Evolutionary conservation across 2,113 vertebrate genomes (phyloP).

Genomic region (Archocentrus centrarchus): DNA sequence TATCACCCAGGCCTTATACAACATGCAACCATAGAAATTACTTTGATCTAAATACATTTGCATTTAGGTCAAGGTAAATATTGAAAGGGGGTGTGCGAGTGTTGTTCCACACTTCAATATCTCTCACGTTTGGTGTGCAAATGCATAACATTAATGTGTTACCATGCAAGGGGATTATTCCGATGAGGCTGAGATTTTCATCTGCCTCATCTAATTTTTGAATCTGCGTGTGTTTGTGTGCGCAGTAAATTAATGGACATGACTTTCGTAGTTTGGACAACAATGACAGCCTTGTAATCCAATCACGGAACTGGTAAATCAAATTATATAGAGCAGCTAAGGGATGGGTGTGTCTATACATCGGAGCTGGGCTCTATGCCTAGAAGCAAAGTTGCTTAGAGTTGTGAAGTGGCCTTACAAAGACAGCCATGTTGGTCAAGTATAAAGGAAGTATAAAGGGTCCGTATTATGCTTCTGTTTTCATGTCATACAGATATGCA

Average conservation of each 20-base stretch:
- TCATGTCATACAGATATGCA: not conserved
- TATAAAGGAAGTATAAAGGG: not conserved
- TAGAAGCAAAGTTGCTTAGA: constrained; percentile 30
- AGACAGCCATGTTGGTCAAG: constrained; percentile 24
- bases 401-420: not conserved
- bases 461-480: not conserved
- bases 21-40: not conserved
- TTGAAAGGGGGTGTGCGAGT: constrained; percentile 11
- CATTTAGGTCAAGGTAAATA: constrained; percentile 2
- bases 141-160: constrained; percentile 26
- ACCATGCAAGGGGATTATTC: constrained; percentile 32
- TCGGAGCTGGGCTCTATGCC: constrained; percentile 46
- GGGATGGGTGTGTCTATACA: constrained; percentile 58
- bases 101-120: constrained; percentile 18
- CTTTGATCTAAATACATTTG: constrained; percentile 27
- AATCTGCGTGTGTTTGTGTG: not conserved
- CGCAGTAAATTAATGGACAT: constrained; percentile 54
- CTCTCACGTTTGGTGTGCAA: not conserved
- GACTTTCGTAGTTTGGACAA: constrained; percentile 61
- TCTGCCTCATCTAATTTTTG: constrained; percentile 40
- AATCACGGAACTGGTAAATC: constrained; percentile 67
- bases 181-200: constrained; percentile 50
- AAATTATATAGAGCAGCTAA: constrained; percentile 65
- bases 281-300: constrained; percentile 75
- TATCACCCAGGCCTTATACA: not conserved